Evolutionary conservation across 2,888 invertebrate species (phyloP).

Genomic region (Oithona nana): DNA sequence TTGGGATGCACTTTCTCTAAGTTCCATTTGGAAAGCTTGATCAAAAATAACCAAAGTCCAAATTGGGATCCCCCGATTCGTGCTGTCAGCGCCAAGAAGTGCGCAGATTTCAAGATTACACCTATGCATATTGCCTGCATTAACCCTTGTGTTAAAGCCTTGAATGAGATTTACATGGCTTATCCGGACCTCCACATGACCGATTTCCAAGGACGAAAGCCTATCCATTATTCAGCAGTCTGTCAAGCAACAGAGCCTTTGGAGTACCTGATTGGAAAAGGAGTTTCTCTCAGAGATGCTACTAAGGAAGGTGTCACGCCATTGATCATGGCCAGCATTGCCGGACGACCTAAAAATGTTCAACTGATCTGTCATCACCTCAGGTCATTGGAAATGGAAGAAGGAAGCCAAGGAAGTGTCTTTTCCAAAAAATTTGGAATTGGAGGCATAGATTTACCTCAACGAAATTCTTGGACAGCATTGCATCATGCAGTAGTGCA

Average conservation of each 20-base stretch:
- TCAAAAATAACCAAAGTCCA: neutral
- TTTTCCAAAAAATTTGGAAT: constrained; percentile 25
- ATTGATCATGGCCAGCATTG: constrained; percentile 28
- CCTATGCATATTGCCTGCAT: constrained; percentile 36
- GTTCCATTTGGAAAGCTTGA: neutral
- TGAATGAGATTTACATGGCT: constrained; percentile 28
- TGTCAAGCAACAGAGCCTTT: constrained; percentile 32
- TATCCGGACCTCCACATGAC: constrained; percentile 31
- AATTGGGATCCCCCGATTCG: constrained; percentile 19
- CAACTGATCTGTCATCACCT: constrained; percentile 25
- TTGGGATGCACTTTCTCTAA: constrained; percentile 23
- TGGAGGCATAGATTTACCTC: constrained; percentile 27
- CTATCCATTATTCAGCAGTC: constrained; percentile 35
- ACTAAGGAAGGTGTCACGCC: constrained; percentile 29
- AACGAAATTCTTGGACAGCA: constrained; percentile 27
- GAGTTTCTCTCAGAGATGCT: constrained; percentile 22
- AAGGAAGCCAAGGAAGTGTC: constrained; percentile 14
- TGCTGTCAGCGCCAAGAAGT: constrained; percentile 23
- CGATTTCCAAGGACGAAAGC: constrained; percentile 29
- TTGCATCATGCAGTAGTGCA: constrained; percentile 29
- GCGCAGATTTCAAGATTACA: constrained; percentile 25
- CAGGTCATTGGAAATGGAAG: constrained; percentile 17
- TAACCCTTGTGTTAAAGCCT: constrained; percentile 32
- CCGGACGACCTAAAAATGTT: constrained; percentile 29
- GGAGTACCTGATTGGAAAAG: constrained; percentile 22